A percentile compares a stretch with the other conserved stretches of the same genome.
Evolutionary conservation across 2,113 vertebrate genomes (phyloP).

Genomic region (Bubo blakistoni): DNA sequence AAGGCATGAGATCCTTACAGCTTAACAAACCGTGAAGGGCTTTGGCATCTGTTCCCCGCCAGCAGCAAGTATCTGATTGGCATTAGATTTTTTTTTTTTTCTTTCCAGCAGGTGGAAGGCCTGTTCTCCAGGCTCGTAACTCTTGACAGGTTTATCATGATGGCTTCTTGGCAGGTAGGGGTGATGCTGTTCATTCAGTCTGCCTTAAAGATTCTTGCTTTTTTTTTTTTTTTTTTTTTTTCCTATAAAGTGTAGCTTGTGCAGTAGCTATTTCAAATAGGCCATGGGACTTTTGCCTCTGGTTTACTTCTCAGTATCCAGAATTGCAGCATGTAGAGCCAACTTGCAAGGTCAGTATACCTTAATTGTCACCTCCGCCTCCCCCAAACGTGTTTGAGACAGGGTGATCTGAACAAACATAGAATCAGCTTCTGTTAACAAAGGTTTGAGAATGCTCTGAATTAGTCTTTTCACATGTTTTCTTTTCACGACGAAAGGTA

Average conservation of each 20-base stretch:
- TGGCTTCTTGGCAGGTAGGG: conserved; percentile 56
- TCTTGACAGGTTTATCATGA: conserved; percentile 31
- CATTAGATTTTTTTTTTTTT: background rate
- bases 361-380: background rate
- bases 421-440: background rate
- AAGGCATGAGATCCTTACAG: background rate
- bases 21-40: background rate
- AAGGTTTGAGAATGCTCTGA: background rate
- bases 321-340: background rate
- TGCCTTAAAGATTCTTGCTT: background rate
- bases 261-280: background rate
- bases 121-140: conserved; percentile 25
- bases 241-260: background rate
- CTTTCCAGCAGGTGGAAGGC: conserved; percentile 46
- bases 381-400: background rate
- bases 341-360: background rate
- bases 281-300: background rate
- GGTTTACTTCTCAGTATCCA: background rate
- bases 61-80: conserved; percentile 37
- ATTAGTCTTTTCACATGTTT: background rate
- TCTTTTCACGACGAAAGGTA: background rate
- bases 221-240: background rate
- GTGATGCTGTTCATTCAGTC: background rate
- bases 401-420: background rate
- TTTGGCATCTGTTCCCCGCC: conserved; percentile 6